Evolutionary conservation across 1,140 invertebrate species (phyloP).

Genomic region (Pseudomyrmex sp.): DNA sequence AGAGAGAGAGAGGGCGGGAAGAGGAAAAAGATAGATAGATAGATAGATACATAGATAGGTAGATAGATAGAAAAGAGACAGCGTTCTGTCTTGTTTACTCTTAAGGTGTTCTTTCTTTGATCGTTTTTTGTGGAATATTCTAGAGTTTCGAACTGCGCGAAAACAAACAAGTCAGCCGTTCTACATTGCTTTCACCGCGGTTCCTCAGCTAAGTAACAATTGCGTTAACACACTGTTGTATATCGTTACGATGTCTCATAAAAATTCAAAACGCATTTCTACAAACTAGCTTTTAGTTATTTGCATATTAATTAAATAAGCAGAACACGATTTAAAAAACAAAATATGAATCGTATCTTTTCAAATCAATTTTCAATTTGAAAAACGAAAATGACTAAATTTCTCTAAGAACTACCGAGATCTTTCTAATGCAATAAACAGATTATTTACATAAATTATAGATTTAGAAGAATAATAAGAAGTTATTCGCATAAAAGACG

Average conservation of each 20-base stretch:
- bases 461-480: not conserved
- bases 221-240: too few species aligned
- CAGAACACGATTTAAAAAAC: not conserved
- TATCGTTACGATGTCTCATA: conserved; percentile 17
- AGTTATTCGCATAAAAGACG: not conserved
- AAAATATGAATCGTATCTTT: not conserved
- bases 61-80: too few species aligned
- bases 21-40: too few species aligned
- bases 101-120: too few species aligned
- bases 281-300: not conserved
- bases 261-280: conserved; percentile 42
- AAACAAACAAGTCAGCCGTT: too few species aligned
- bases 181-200: too few species aligned
- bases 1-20: too few species aligned
- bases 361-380: conserved; percentile 21
- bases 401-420: not conserved
- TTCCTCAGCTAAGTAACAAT: too few species aligned
- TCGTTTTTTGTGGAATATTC: too few species aligned
- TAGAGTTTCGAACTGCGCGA: too few species aligned
- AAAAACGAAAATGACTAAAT: not conserved
- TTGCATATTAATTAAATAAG: not conserved
- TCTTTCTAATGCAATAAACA: not conserved
- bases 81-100: too few species aligned
- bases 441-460: not conserved
- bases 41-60: too few species aligned